These are phyloP conservation scores for Carterocephalus palaemon DNA, from an alignment of 2,888 invertebrate genomes.

Conservation along the genomic window DNA sequence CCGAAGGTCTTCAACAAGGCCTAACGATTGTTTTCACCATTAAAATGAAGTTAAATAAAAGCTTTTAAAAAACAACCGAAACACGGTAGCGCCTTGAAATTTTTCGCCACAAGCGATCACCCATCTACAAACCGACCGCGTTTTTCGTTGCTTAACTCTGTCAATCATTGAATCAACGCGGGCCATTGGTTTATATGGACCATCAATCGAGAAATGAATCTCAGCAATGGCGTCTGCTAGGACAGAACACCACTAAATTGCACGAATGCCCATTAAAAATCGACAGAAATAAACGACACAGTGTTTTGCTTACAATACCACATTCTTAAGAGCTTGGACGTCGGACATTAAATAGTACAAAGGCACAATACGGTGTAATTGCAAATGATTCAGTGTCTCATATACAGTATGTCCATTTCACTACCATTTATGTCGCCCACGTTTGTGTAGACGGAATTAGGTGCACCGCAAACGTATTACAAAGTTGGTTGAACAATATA, in stretches of 20 bases:
- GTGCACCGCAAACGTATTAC: constrained; percentile 10
- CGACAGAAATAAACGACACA: constrained; percentile 62
- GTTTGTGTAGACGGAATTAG: constrained; percentile 36
- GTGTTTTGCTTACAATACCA: constrained; percentile 74
- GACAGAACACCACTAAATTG: constrained; percentile 22
- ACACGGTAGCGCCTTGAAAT: too few species aligned
- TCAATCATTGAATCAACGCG: too few species aligned
- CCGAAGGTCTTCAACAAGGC: too few species aligned
- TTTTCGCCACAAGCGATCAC: too few species aligned
- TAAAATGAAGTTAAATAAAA: too few species aligned
- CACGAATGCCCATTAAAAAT: constrained; percentile 46
- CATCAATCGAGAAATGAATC: constrained; percentile 13
- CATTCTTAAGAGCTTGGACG: constrained; percentile 53
- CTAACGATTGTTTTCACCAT: too few species aligned
- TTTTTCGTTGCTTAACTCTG: too few species aligned
- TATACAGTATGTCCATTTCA: constrained; percentile 54
- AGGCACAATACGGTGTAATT: constrained; percentile 77
- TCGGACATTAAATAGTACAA: constrained; percentile 68
- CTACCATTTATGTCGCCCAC: constrained; percentile 72
- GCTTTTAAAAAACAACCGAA: too few species aligned
- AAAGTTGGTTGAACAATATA: neutral
- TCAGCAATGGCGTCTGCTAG: constrained; percentile 8
- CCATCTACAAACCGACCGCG: too few species aligned
- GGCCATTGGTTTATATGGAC: too few species aligned
- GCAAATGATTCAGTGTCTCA: constrained; percentile 76